phyloP scores from a whole-genome alignment of 2,113 vertebrate species.

The Panthera uncia region DNA sequence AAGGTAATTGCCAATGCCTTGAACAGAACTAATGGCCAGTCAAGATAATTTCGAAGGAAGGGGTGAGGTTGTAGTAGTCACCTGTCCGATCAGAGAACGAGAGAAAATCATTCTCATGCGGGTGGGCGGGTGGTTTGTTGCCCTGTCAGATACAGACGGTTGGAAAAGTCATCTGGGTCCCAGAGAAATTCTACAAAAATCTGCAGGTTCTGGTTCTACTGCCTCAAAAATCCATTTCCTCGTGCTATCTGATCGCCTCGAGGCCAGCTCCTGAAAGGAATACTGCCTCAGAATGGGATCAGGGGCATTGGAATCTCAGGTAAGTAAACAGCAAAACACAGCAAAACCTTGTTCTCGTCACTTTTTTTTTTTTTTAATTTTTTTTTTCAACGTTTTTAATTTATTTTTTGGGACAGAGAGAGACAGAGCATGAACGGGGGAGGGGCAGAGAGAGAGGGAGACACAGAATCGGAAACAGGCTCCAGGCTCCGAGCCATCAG shows the following conservation, averaged over 20 bases:
- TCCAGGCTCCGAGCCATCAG: too few species aligned
- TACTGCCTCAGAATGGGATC: background rate
- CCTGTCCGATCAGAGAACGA: conserved; percentile 23
- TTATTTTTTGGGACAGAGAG: too few species aligned
- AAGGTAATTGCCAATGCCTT: background rate
- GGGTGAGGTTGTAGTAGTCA: background rate
- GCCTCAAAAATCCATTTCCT: background rate
- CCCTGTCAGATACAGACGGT: conserved; percentile 7
- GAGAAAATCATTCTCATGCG: conserved; percentile 57
- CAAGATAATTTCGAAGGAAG: background rate
- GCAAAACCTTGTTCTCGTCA: background rate
- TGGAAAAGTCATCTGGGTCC: conserved; percentile 35
- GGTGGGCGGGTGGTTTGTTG: background rate
- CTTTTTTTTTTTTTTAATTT: too few species aligned
- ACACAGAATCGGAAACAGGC: too few species aligned
- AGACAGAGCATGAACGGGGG: too few species aligned
- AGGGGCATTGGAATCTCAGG: background rate
- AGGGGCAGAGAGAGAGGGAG: too few species aligned
- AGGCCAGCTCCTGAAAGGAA: background rate
- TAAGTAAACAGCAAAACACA: background rate
- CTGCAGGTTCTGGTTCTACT: conserved; percentile 8
- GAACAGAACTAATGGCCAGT: background rate
- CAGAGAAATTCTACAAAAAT: conserved; percentile 42
- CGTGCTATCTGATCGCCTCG: background rate
- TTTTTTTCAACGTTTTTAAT: too few species aligned